A percentile compares a stretch with the other conserved stretches of the same genome.
phyloP scores from a whole-genome alignment of 2,888 invertebrate genomes.

The Caenorhabditis auriculariae region DNA sequence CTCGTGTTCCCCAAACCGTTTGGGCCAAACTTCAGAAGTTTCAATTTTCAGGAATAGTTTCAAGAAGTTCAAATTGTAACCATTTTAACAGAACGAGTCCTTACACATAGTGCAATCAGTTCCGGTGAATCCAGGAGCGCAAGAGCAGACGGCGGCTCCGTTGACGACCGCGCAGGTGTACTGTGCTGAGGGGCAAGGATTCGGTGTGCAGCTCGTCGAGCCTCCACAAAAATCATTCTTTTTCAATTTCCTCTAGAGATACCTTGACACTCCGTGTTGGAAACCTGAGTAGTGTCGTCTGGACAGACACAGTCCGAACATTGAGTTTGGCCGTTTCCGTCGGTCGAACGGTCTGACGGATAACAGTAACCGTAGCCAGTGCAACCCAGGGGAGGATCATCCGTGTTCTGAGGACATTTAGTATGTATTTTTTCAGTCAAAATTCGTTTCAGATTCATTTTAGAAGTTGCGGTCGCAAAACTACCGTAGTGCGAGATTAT shows the following conservation, averaged over 20 bases:
- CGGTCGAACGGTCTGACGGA: conserved; percentile 14
- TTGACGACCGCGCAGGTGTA: conserved; percentile 21
- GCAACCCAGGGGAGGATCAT: conserved; percentile 21
- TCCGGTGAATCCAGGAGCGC: conserved; percentile 27
- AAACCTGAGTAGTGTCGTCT: conserved; percentile 18
- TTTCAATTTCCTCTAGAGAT: background rate
- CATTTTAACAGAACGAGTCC: too few relatives aligned
- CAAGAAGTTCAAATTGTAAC: background rate
- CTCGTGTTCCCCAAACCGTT: too few relatives aligned
- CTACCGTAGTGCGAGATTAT: too few relatives aligned
- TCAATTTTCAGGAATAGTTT: too few relatives aligned
- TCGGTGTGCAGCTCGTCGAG: conserved; percentile 19
- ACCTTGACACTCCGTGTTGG: conserved; percentile 8
- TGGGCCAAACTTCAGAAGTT: too few relatives aligned
- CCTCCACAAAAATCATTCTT: conserved; percentile 2
- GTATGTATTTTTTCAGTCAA: too few relatives aligned
- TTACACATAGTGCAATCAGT: conserved; percentile 25
- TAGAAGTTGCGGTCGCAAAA: too few relatives aligned
- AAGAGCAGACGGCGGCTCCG: conserved; percentile 20
- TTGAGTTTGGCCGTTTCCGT: too few relatives aligned
- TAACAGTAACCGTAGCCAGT: conserved; percentile 27
- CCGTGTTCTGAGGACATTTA: too few relatives aligned
- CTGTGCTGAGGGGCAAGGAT: conserved; percentile 18
- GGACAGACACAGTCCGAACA: conserved; percentile 20
- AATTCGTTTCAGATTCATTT: too few relatives aligned